Conservation (phyloP, 2,797 vertebrate species). For the Cuculus canorus region DNA sequence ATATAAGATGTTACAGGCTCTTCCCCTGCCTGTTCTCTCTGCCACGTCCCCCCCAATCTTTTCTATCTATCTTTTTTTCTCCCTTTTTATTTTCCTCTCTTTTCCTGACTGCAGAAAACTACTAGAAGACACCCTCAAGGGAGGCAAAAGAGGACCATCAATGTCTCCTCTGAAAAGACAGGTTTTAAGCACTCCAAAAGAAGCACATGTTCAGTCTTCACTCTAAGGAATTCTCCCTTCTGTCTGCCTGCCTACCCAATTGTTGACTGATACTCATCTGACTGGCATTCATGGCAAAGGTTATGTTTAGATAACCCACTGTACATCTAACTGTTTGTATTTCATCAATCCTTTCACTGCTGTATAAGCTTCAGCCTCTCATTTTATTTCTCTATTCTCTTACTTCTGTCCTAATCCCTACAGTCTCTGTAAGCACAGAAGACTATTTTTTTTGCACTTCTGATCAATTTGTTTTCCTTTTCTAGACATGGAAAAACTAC, state of each 20-base stretch:
- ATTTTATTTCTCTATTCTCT: not conserved
- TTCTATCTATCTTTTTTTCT: not conserved
- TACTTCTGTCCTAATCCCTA: not conserved
- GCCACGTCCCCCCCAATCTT: not conserved
- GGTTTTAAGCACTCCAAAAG: not conserved
- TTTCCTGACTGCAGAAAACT: not conserved
- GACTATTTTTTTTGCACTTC: not conserved
- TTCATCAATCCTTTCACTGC: not conserved
- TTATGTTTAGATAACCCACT: not conserved
- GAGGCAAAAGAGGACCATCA: not conserved
- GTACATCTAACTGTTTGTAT: not conserved
- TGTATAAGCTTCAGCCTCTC: not conserved
- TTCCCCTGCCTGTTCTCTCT: not conserved
- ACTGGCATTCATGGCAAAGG: not conserved
- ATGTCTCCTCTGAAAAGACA: not conserved
- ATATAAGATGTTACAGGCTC: not conserved
- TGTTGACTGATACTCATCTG: not conserved
- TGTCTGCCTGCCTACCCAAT: not conserved
- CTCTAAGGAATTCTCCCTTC: not conserved
- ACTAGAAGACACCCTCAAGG: not conserved
- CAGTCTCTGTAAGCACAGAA: not conserved
- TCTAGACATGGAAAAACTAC: not conserved
- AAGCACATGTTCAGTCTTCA: not conserved
- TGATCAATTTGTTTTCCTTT: not conserved
- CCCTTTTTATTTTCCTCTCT: not conserved